Percentiles rank a stretch among this genome's conserved stretches.
phyloP scores from a whole-genome alignment of 2,797 vertebrate species.

The Dermochelys coriacea region DNA sequence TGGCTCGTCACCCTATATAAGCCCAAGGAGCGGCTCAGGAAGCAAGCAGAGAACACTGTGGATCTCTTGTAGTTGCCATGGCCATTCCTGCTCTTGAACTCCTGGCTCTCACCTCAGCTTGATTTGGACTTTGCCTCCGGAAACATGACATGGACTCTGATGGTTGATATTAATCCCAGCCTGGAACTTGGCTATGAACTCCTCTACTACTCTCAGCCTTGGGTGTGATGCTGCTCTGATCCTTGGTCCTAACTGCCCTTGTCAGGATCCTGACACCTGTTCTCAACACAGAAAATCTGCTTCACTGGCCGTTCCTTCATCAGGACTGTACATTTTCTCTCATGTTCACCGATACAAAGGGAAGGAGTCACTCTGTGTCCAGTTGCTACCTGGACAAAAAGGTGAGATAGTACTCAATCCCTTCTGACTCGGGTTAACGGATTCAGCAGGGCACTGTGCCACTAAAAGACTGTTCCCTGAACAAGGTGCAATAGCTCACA shows the following conservation, averaged over 20 bases:
- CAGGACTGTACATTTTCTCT: background rate
- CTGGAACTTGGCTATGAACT: background rate
- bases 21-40: background rate
- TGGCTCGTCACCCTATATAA: background rate
- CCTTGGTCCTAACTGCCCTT: background rate
- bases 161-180: no score
- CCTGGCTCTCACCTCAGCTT: background rate
- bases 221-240: background rate
- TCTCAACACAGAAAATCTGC: background rate
- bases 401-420: no score
- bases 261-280: background rate
- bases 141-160: background rate
- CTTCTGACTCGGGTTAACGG: background rate
- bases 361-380: background rate
- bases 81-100: background rate
- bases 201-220: background rate
- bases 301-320: background rate
- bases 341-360: background rate
- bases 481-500: background rate
- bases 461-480: background rate
- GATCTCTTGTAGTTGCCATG: background rate
- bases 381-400: background rate
- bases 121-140: background rate
- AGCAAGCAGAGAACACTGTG: background rate
- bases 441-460: no score